These are phyloP conservation scores for Seira sanloemensis DNA, from an alignment of 2,888 invertebrate genomes.

Conservation along the genomic window DNA sequence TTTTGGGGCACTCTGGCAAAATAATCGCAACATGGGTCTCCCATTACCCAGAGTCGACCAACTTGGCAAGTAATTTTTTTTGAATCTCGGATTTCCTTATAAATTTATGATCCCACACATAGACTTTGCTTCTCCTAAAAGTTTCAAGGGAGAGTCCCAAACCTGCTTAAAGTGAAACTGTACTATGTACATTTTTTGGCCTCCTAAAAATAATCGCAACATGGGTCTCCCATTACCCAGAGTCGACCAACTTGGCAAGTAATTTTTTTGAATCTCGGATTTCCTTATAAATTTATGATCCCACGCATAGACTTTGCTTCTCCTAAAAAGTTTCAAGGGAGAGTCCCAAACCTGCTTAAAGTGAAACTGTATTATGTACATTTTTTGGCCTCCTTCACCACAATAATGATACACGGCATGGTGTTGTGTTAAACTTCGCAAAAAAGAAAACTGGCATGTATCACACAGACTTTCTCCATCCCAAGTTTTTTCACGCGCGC, in stretches of 20 bases:
- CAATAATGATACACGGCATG: too few species aligned
- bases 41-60: not conserved
- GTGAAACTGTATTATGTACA: not conserved
- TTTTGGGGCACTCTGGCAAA: not conserved
- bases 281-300: slow-evolving; percentile 56
- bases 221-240: not conserved
- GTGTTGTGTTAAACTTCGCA: too few species aligned
- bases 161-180: not conserved
- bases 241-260: not conserved
- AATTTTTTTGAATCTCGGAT: slow-evolving; percentile 38
- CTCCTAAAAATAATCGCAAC: not conserved
- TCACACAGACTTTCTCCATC: slow-evolving; percentile 15
- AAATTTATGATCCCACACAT: slow-evolving; percentile 44
- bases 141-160: not conserved
- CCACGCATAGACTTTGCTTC: not conserved
- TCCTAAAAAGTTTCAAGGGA: not conserved
- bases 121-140: not conserved
- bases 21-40: slow-evolving; percentile 1
- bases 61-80: slow-evolving; percentile 29
- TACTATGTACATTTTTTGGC: not conserved
- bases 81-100: slow-evolving; percentile 47
- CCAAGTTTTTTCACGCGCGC: not conserved
- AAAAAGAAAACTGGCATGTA: slow-evolving; percentile 8
- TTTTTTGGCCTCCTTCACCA: not conserved
- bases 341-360: not conserved